Evolutionary conservation across 1,140 invertebrate genomes (phyloP), one percentile per base, ranked within the genome.

Genomic region (Conopomorpha cramerella): DNA sequence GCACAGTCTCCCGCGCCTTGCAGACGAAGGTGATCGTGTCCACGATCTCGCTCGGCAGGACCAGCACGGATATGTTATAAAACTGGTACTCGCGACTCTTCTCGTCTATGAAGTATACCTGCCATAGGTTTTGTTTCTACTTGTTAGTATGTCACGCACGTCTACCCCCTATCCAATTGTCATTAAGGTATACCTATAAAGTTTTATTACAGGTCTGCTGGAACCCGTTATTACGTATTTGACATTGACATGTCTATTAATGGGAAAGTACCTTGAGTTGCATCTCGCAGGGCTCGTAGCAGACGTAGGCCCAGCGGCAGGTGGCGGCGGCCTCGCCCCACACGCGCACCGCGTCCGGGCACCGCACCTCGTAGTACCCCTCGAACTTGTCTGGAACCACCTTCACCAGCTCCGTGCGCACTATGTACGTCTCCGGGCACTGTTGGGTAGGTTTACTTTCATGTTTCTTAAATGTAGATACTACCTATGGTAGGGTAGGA

Each of bases 21-120:
- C 53, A 55, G 12, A 44, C 46, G 34, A 76, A 63, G 0, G 41
- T 51, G 30, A 76, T 29, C 1, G 62, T 66, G 30, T 55, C 63
- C 17, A 65, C 52, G 2, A 72, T 54, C 15, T 54, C 38, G 32
- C 70, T 68, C 2, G 49, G 47, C 0, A 45, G 57, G 2, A 74
- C 58, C 0, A 37, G 39, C n/a, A 51, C 48, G 2, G 35, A 38
- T 15, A 72, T 58, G 14, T 58, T 55, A 46, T 72, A 76, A 41
- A 45, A 76, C 31, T 76, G 70, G 25, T 68, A 74, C 36, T 74
- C 70, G 2, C 46, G 54, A 14, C 52, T 53, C 3, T 37, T 38
- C 32, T 66, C 59, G 30, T 74, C 66, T 23, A 62, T 49, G 32
- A 74, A 74, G 36, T 59, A 46, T 10, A 74, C 63, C 70, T 74